Percentiles rank a stretch among this genome's conserved stretches.
Evolutionary conservation across 2,888 invertebrate genomes (phyloP).

Genomic region (Agrypnus murinus): DNA sequence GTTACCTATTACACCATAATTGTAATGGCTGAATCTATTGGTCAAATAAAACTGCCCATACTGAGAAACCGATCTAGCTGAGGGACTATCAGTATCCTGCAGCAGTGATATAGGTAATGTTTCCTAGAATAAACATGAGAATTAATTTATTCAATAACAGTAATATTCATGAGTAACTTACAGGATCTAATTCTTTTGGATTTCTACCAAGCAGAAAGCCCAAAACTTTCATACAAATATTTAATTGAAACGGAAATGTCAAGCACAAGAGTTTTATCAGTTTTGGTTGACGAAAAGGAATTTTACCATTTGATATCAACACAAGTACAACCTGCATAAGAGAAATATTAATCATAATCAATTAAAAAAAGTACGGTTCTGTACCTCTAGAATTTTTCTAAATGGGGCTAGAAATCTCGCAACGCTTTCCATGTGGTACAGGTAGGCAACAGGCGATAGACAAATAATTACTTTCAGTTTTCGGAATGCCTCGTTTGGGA

Average conservation of each 20-base stretch:
- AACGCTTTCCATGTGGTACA: background rate
- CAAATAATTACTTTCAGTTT: background rate
- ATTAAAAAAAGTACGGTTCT: background rate
- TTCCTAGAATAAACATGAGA: constrained; percentile 63
- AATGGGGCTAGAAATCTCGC: too few species aligned
- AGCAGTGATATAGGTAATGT: constrained; percentile 66
- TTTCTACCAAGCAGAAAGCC: too few species aligned
- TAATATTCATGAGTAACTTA: constrained; percentile 32
- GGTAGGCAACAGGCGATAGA: background rate
- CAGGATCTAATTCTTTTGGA: constrained; percentile 54
- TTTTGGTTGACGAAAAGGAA: too few species aligned
- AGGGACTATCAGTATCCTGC: constrained; percentile 66
- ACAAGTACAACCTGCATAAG: too few species aligned
- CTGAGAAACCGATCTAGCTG: constrained; percentile 65
- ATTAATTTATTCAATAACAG: too few species aligned
- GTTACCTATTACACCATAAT: constrained; percentile 72
- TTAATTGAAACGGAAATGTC: constrained; percentile 51
- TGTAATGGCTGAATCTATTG: constrained; percentile 74
- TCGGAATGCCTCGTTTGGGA: background rate
- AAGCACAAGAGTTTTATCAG: constrained; percentile 29
- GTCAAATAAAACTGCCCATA: constrained; percentile 62
- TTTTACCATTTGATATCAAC: too few species aligned
- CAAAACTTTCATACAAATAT: constrained; percentile 49
- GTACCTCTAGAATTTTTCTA: too few species aligned
- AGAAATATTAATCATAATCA: too few species aligned